phyloP scores from a whole-genome alignment of 2,113 vertebrate species.

The Callocephalon fimbriatum region DNA sequence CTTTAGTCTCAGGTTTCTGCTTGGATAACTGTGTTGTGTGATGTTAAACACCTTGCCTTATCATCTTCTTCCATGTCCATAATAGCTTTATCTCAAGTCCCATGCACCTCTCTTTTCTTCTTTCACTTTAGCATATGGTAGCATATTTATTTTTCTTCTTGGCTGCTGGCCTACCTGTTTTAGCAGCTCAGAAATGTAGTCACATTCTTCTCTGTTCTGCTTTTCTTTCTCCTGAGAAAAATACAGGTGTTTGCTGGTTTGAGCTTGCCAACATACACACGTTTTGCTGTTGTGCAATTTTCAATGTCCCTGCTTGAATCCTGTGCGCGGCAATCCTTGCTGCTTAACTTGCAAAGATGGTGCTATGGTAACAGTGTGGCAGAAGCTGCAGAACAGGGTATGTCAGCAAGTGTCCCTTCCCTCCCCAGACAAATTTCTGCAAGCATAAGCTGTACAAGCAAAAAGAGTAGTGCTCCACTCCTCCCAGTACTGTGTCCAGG shows the following conservation, averaged over 20 bases:
- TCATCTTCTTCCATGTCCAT: background rate
- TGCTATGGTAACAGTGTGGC: background rate
- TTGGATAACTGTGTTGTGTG: background rate
- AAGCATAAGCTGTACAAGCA: background rate
- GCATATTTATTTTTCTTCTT: background rate
- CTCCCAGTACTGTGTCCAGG: background rate
- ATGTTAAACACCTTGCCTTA: background rate
- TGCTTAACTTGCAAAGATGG: background rate
- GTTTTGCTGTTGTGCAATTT: background rate
- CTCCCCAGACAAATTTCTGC: background rate
- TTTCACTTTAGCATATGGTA: background rate
- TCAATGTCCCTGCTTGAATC: background rate
- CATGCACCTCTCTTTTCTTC: background rate
- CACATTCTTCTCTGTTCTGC: accelerated
- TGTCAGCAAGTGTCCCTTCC: background rate
- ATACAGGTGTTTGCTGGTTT: background rate
- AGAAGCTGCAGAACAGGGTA: background rate
- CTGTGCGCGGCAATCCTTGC: background rate
- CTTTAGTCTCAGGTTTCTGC: background rate
- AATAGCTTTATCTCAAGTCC: background rate
- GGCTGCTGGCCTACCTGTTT: background rate
- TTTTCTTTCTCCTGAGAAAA: background rate
- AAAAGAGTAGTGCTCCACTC: background rate
- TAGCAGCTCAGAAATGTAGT: background rate
- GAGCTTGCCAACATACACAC: background rate